Conservation (phyloP, 2,797 vertebrate species). For the Enteromius radiatus region DNA sequence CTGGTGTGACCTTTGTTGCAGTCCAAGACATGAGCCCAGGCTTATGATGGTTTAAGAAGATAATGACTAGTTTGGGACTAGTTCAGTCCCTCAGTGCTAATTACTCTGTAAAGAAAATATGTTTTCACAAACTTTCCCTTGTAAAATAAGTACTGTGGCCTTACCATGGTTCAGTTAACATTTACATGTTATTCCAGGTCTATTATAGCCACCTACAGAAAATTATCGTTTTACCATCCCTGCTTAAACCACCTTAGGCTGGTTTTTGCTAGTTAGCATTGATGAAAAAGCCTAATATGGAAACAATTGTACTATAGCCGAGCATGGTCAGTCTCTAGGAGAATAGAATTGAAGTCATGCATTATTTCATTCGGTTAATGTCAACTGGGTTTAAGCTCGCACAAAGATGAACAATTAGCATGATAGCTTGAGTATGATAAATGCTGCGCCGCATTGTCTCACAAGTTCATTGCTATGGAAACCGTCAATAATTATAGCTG, state of each 20-base stretch:
- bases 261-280: background rate
- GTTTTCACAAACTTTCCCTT: background rate
- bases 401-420: slow-evolving; percentile 8
- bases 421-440: slow-evolving; percentile 27
- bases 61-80: background rate
- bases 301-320: background rate
- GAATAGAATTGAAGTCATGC: slow-evolving; percentile 13
- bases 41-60: background rate
- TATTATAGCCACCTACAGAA: background rate
- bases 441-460: slow-evolving; percentile 21
- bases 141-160: background rate
- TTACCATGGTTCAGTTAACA: background rate
- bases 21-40: background rate
- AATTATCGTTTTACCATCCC: background rate
- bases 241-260: background rate
- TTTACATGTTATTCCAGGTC: too few relatives aligned
- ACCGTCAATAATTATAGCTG: slow-evolving; percentile 19
- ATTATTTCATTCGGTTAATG: slow-evolving; percentile 1
- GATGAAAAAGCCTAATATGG: background rate
- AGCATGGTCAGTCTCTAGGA: slow-evolving; percentile 13
- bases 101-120: background rate
- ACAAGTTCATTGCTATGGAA: slow-evolving; percentile 30
- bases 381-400: slow-evolving; percentile 3
- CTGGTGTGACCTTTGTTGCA: background rate
- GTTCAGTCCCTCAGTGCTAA: background rate